Evolutionary conservation across 1,140 invertebrate genomes (phyloP).

Genomic region (Scaptomyza montana): DNA sequence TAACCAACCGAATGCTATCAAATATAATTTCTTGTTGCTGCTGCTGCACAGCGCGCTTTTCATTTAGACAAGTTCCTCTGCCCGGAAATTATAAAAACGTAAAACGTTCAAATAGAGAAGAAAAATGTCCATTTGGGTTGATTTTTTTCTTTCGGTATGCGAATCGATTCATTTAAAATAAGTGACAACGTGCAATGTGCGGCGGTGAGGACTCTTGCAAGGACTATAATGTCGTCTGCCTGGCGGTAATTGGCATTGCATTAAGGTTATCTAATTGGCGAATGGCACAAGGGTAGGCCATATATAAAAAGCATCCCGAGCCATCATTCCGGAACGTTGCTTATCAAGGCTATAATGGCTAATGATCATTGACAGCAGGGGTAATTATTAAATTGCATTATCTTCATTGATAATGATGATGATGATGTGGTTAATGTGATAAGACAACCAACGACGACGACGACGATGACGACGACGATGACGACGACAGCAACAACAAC

Average conservation of each 20-base stretch:
- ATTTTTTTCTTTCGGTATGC: neutral
- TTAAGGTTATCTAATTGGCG: conserved; percentile 74
- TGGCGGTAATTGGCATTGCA: conserved; percentile 81
- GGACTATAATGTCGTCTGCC: conserved; percentile 15
- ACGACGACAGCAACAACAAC: neutral
- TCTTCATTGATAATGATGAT: conserved; percentile 16
- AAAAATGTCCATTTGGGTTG: conserved; percentile 17
- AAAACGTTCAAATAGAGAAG: conserved; percentile 16
- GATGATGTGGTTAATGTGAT: conserved; percentile 12
- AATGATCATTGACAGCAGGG: conserved; percentile 40
- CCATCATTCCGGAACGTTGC: conserved; percentile 20
- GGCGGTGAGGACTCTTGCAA: neutral
- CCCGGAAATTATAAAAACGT: conserved; percentile 68
- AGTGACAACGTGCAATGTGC: conserved; percentile 57
- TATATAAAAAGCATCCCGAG: conserved; percentile 24
- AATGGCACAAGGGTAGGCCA: conserved; percentile 13
- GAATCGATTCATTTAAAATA: conserved; percentile 75
- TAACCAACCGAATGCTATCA: conserved; percentile 36
- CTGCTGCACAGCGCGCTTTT: conserved; percentile 30
- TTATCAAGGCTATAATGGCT: conserved; percentile 46
- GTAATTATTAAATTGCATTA: conserved; percentile 30
- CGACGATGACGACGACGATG: neutral
- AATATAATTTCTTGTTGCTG: conserved; percentile 55
- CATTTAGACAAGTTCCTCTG: conserved; percentile 66
- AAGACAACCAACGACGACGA: conserved; percentile 10